Percentiles rank a stretch among this genome's conserved stretches.
phyloP scores from a whole-genome alignment of 2,797 vertebrate genomes.

The Megalops cyprinoides region DNA sequence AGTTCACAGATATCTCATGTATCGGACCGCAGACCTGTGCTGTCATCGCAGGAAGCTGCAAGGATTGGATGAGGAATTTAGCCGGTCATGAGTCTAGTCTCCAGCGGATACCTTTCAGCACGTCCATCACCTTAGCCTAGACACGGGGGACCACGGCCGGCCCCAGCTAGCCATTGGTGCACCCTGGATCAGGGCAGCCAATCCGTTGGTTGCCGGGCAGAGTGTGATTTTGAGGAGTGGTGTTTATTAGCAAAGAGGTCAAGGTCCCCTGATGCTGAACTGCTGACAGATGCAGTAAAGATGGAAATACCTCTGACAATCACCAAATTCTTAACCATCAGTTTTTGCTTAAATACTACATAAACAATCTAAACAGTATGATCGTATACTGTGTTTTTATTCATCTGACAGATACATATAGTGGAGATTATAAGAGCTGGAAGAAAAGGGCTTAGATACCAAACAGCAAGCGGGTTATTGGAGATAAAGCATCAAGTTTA shows the following conservation, averaged over 20 bases:
- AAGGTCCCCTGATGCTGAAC: conserved; percentile 35
- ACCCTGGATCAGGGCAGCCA: conserved; percentile 57
- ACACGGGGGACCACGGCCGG: conserved; percentile 45
- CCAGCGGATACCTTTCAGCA: conserved; percentile 53
- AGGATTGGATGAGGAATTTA: conserved; percentile 56
- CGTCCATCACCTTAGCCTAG: conserved; percentile 47
- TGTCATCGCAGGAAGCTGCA: conserved; percentile 63
- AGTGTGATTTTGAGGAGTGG: conserved; percentile 35
- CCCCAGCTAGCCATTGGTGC: conserved; percentile 59
- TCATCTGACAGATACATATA: too few species aligned
- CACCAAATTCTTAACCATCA: not conserved
- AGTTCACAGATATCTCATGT: conserved; percentile 46
- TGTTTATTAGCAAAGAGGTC: conserved; percentile 28
- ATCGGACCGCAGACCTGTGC: conserved; percentile 41
- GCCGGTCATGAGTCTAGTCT: conserved; percentile 49
- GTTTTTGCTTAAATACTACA: too few species aligned
- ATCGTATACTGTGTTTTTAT: too few species aligned
- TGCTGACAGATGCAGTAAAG: conserved; percentile 42
- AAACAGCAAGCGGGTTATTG: too few species aligned
- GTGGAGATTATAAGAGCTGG: too few species aligned
- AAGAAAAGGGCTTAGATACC: too few species aligned
- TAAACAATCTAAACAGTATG: too few species aligned
- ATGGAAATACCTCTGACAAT: not conserved
- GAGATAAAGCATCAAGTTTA: too few species aligned
- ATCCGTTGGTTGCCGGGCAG: conserved; percentile 63